phyloP scores from a whole-genome alignment of 2,888 invertebrate species.

The Pollenia amentaria region DNA sequence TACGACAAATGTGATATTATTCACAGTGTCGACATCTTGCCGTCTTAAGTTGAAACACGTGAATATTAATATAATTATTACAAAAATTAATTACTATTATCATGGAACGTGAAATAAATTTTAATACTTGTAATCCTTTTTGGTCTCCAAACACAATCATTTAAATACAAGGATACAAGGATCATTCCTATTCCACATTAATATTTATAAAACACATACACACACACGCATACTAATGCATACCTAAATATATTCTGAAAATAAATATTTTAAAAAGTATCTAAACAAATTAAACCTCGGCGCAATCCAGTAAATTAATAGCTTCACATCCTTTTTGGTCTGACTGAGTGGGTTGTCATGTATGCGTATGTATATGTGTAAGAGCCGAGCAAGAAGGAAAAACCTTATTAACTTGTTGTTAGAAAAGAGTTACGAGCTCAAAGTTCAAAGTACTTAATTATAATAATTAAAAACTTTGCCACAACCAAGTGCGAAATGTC shows the following conservation, averaged over 20 bases:
- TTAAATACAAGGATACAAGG: neutral
- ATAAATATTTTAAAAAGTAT: conserved; percentile 60
- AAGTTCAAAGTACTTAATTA: conserved; percentile 77
- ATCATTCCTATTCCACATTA: conserved; percentile 1
- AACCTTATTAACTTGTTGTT: conserved; percentile 64
- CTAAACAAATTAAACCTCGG: conserved; percentile 73
- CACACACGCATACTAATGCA: conserved; percentile 3
- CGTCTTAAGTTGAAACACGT: neutral
- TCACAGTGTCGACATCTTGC: neutral
- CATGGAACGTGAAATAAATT: conserved; percentile 72
- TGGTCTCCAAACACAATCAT: neutral
- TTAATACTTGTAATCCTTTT: conserved; percentile 52
- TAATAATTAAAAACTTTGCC: conserved; percentile 77
- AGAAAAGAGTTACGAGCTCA: conserved; percentile 73
- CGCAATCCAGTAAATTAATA: conserved; percentile 75
- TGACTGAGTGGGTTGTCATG: conserved; percentile 4
- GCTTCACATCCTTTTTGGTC: conserved; percentile 54
- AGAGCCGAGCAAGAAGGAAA: conserved; percentile 10
- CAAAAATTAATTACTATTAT: conserved; percentile 73
- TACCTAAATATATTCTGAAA: conserved; percentile 25
- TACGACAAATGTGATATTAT: neutral
- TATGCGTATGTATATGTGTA: neutral
- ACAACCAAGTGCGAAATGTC: conserved; percentile 75
- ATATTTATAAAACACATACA: conserved; percentile 29
- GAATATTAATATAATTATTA: conserved; percentile 56